A percentile compares a stretch with the other conserved stretches of the same genome.
Evolutionary conservation across 2,888 invertebrate genomes (phyloP).

Genomic region (Ceramica pisi): DNA sequence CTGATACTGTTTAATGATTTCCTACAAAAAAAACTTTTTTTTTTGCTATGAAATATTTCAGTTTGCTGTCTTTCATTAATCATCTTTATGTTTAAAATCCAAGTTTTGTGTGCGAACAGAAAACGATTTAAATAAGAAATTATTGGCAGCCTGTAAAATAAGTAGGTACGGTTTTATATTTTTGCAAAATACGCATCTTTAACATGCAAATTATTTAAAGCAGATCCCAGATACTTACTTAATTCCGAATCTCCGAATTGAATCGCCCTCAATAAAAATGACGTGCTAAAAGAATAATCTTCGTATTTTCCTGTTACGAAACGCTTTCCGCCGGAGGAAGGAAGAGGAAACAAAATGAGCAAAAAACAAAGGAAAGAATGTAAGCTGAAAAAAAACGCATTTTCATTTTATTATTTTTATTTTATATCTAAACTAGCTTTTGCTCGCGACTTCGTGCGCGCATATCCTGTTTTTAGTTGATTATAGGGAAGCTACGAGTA

Average conservation of each 20-base stretch:
- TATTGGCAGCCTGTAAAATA: no score
- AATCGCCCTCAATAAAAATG: conserved; percentile 8
- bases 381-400: background rate
- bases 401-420: background rate
- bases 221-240: background rate
- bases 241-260: background rate
- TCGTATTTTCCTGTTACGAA: conserved; percentile 21
- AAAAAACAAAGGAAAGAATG: background rate
- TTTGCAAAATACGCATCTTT: no score
- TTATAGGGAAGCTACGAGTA: no score
- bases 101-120: no score
- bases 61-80: no score
- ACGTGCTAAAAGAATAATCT: background rate
- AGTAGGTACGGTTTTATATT: no score
- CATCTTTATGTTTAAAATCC: no score
- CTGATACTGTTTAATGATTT: background rate
- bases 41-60: no score
- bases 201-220: background rate
- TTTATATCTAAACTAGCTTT: background rate
- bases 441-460: no score
- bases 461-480: no score
- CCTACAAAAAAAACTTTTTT: no score
- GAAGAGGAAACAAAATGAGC: conserved; percentile 2
- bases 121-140: no score
- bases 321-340: background rate